Conservation (phyloP, 2,113 vertebrate species). For the Ahaetulla prasina region DNA sequence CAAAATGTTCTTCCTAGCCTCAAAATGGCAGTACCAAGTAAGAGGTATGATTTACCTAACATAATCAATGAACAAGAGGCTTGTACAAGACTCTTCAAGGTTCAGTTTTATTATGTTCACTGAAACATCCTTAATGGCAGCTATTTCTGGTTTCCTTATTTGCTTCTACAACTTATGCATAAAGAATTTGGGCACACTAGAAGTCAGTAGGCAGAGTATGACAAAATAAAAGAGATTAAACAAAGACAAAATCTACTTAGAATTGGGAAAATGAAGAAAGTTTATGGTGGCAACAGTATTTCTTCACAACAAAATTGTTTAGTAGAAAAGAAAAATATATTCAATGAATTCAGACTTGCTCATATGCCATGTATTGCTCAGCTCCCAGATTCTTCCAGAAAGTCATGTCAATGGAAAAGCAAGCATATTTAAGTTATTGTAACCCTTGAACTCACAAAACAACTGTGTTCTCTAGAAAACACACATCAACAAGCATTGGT, state of each 20-base stretch:
- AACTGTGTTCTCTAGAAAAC: background rate
- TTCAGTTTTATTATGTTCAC: background rate
- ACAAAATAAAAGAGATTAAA: background rate
- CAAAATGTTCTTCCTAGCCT: background rate
- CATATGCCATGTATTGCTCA: background rate
- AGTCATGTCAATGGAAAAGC: background rate
- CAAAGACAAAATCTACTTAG: background rate
- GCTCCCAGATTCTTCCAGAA: background rate
- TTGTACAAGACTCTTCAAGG: background rate
- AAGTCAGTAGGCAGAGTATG: background rate
- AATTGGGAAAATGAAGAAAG: background rate
- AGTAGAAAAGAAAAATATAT: background rate
- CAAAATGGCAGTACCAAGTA: background rate
- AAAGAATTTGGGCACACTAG: background rate
- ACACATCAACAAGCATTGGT: background rate
- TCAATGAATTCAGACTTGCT: background rate
- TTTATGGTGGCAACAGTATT: background rate
- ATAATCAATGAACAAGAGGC: background rate
- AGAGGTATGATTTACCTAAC: background rate
- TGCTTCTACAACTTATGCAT: background rate
- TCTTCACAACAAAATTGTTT: background rate
- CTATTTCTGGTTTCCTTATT: background rate
- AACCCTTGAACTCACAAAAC: conserved; percentile 3
- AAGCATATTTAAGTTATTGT: background rate
- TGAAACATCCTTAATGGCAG: background rate